These are phyloP conservation scores for Eretmocerus hayati DNA, from an alignment of 2,888 invertebrate species.

Conservation along the genomic window DNA sequence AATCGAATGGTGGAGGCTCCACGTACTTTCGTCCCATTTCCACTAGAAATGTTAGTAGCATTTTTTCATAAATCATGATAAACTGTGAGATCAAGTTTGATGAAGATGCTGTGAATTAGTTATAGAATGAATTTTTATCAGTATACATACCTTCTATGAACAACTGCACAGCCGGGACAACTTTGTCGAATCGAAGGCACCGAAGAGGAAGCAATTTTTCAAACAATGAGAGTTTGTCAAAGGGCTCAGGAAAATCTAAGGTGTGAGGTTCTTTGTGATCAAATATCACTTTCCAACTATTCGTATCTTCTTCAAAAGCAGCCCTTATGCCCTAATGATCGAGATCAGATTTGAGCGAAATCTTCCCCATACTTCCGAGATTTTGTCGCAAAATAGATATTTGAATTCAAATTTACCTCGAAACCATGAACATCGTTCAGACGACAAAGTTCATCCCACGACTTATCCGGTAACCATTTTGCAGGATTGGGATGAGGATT, in stretches of 20 bases:
- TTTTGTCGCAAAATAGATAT: background rate
- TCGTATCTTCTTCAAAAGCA: slow-evolving; percentile 54
- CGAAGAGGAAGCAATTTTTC: slow-evolving; percentile 74
- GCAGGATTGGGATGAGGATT: slow-evolving; percentile 67
- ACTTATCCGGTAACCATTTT: slow-evolving; percentile 63
- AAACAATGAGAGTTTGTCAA: slow-evolving; percentile 62
- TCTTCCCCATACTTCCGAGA: background rate
- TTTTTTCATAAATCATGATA: too few relatives aligned
- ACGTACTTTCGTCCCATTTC: slow-evolving; percentile 74
- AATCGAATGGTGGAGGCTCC: slow-evolving; percentile 85
- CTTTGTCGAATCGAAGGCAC: slow-evolving; percentile 82
- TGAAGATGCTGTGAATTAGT: too few relatives aligned
- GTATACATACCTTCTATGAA: slow-evolving; percentile 61
- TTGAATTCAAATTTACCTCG: slow-evolving; percentile 28
- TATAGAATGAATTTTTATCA: too few relatives aligned
- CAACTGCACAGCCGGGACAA: slow-evolving; percentile 68
- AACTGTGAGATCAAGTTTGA: too few relatives aligned
- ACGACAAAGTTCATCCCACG: slow-evolving; percentile 75
- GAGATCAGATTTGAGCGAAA: too few relatives aligned
- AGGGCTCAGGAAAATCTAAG: slow-evolving; percentile 63
- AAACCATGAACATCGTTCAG: slow-evolving; percentile 53
- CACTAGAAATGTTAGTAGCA: slow-evolving; percentile 46
- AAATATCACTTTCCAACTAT: slow-evolving; percentile 68
- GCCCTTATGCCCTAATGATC: slow-evolving; percentile 55
- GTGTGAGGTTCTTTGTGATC: slow-evolving; percentile 73